Conservation (phyloP, 2,888 invertebrate genomes). For the Hybos culiciformis region DNA sequence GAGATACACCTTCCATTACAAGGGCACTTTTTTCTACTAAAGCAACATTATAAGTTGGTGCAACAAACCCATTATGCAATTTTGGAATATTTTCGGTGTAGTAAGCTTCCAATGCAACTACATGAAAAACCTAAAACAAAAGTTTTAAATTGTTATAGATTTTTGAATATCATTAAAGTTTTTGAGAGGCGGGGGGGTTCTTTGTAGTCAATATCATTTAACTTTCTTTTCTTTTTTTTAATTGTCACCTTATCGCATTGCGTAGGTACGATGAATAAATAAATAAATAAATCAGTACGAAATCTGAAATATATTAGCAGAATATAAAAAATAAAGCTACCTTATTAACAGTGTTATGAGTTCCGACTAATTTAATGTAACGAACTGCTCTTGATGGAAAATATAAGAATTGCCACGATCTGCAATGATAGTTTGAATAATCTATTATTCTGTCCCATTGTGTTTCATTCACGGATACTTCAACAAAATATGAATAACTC, state of each 20-base stretch:
- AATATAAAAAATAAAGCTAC: constrained; percentile 34
- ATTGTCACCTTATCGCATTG: too few relatives aligned
- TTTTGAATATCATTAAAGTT: background rate
- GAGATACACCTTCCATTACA: constrained; percentile 91
- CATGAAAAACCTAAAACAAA: constrained; percentile 57
- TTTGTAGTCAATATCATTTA: too few relatives aligned
- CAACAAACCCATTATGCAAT: constrained; percentile 59
- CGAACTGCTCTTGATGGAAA: constrained; percentile 81
- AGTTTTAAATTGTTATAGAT: too few relatives aligned
- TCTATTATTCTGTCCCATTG: constrained; percentile 92
- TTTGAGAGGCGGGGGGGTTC: too few relatives aligned
- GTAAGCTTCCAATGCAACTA: constrained; percentile 82
- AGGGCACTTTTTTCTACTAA: constrained; percentile 78
- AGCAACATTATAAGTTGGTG: constrained; percentile 83
- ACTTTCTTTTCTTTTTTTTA: too few relatives aligned
- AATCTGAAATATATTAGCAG: background rate
- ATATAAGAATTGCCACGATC: constrained; percentile 93
- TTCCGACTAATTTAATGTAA: constrained; percentile 71
- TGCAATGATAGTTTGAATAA: constrained; percentile 80
- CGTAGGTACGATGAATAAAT: too few relatives aligned
- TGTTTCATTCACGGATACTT: constrained; percentile 87
- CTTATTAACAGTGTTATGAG: constrained; percentile 89
- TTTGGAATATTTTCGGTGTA: constrained; percentile 65
- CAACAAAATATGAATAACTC: constrained; percentile 40
- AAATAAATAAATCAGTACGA: too few relatives aligned